These are phyloP conservation scores for Callionymus lyra DNA, from an alignment of 2,113 vertebrate species.

Conservation along the genomic window DNA sequence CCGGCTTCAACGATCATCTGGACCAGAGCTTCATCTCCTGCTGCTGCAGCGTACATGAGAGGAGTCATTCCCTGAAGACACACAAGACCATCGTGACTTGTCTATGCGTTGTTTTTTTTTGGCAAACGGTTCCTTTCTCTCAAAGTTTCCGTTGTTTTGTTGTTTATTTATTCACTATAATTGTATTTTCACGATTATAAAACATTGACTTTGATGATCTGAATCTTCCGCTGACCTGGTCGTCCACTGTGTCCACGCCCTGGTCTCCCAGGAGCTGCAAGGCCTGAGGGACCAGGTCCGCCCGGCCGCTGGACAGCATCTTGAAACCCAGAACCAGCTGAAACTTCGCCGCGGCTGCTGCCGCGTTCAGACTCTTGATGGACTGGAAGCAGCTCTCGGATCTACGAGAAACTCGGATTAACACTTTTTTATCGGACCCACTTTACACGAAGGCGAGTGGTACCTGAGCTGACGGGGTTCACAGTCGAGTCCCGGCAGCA, in stretches of 20 bases:
- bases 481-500: constrained; percentile 86
- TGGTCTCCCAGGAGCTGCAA: constrained; percentile 72
- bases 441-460: constrained; percentile 7
- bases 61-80: constrained; percentile 83
- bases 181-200: too few relatives aligned
- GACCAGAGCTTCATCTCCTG: constrained; percentile 90
- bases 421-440: too few relatives aligned
- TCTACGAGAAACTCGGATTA: constrained; percentile 62
- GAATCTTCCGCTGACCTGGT: constrained; percentile 73
- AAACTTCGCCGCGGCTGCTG: constrained; percentile 77
- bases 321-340: constrained; percentile 86
- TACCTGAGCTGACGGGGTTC: constrained; percentile 89
- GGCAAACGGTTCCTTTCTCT: too few relatives aligned
- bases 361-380: constrained; percentile 77
- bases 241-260: constrained; percentile 80
- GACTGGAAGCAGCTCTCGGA: constrained; percentile 82
- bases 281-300: constrained; percentile 81
- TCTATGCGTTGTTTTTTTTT: too few relatives aligned
- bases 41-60: constrained; percentile 86
- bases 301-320: constrained; percentile 86
- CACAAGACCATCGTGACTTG: not conserved
- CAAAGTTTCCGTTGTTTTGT: too few relatives aligned
- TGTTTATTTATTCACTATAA: too few relatives aligned
- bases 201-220: too few relatives aligned
- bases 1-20: constrained; percentile 89